These are phyloP conservation scores for Acrocephalus kingi DNA, from an alignment of 2,113 vertebrate genomes.

Conservation along the genomic window DNA sequence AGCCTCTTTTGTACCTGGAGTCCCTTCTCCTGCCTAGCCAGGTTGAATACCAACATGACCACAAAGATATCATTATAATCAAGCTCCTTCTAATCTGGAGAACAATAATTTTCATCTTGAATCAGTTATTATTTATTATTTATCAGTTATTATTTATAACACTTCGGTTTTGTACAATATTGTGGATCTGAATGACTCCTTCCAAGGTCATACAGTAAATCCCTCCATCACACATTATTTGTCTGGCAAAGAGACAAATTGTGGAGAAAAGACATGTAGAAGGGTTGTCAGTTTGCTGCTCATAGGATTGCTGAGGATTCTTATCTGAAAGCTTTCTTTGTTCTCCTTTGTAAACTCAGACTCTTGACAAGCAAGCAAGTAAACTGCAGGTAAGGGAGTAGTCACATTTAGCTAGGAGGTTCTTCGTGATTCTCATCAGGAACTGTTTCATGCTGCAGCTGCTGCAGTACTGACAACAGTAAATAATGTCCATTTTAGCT, in stretches of 20 bases:
- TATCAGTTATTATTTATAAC: neutral
- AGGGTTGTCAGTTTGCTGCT: neutral
- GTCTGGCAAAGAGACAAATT: neutral
- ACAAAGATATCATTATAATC: neutral
- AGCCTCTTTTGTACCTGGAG: neutral
- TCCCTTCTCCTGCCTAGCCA: neutral
- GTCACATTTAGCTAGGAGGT: neutral
- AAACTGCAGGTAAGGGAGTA: neutral
- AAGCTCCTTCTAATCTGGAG: neutral
- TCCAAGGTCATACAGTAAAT: neutral
- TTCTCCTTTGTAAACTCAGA: neutral
- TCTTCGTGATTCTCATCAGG: neutral
- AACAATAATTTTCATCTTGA: neutral
- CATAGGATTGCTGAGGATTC: neutral
- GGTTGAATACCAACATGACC: neutral
- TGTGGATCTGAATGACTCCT: neutral
- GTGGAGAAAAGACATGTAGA: neutral
- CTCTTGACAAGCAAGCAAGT: neutral
- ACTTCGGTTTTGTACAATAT: neutral
- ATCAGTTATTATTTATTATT: neutral
- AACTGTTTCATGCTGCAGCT: neutral
- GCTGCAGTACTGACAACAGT: neutral
- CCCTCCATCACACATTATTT: neutral
- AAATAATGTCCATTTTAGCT: neutral
- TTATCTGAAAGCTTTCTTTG: neutral